These are phyloP conservation scores for Dyspetes luteomarginatus DNA, from an alignment of 2,888 invertebrate species.

Conservation along the genomic window DNA sequence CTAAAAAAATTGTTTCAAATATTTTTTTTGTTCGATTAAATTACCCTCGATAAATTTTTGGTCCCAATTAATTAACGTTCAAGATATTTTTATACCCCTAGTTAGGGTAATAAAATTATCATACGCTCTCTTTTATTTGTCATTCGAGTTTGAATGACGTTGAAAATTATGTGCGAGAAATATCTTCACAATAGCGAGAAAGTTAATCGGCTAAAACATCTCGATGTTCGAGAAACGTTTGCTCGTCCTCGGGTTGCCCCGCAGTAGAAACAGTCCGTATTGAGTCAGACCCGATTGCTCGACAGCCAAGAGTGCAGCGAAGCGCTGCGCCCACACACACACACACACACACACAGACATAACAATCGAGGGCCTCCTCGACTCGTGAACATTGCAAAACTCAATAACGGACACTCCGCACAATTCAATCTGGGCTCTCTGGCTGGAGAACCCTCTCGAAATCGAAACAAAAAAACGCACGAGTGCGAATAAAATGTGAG, in stretches of 20 bases:
- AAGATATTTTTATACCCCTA: no score
- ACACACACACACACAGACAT: slow-evolving; percentile 4
- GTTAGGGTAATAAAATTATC: background rate
- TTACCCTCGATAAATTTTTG: no score
- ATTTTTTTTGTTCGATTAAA: no score
- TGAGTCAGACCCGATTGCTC: slow-evolving; percentile 33
- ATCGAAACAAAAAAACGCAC: slow-evolving; percentile 28
- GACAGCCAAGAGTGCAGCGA: slow-evolving; percentile 5
- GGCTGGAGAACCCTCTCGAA: slow-evolving; percentile 26
- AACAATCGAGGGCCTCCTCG: slow-evolving; percentile 40
- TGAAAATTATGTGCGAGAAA: background rate
- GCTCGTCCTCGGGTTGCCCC: background rate
- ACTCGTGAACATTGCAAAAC: slow-evolving; percentile 24
- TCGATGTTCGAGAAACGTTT: background rate
- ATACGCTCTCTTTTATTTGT: background rate
- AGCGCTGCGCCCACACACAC: slow-evolving; percentile 5
- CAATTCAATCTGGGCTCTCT: slow-evolving; percentile 55
- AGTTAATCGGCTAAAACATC: slow-evolving; percentile 38
- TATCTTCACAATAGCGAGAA: background rate
- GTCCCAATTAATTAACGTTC: no score
- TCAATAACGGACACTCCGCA: slow-evolving; percentile 40
- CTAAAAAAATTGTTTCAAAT: no score
- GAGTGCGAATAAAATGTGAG: slow-evolving; percentile 18
- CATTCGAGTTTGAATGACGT: background rate
- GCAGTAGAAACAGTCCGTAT: slow-evolving; percentile 32